These are phyloP conservation scores for Thamnophis elegans DNA, from an alignment of 2,797 vertebrate genomes.

Conservation along the genomic window DNA sequence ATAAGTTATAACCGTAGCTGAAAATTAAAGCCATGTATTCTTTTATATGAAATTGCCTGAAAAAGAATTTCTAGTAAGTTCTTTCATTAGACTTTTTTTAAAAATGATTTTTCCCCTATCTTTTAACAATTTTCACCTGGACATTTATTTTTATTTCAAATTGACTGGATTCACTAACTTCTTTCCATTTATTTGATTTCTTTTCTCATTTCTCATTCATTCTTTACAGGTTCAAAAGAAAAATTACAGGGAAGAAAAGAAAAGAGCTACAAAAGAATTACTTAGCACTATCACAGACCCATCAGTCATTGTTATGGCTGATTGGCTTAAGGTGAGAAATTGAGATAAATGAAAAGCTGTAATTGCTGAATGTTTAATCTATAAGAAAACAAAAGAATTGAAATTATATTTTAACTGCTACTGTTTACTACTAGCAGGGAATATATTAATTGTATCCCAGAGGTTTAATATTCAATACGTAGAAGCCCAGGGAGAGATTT, in stretches of 20 bases:
- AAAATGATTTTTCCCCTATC: background rate
- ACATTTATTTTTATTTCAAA: background rate
- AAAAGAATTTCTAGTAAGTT: background rate
- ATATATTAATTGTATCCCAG: conserved; percentile 44
- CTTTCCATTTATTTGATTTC: conserved; percentile 17
- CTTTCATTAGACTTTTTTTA: background rate
- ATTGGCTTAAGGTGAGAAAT: conserved; percentile 92
- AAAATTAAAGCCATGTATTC: background rate
- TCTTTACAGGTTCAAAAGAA: conserved; percentile 93
- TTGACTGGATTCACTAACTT: background rate
- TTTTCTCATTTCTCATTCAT: conserved; percentile 32
- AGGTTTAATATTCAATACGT: conserved; percentile 28
- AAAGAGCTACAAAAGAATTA: conserved; percentile 95
- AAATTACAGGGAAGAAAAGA: conserved; percentile 98
- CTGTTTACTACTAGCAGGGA: conserved; percentile 50
- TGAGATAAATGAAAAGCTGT: conserved; percentile 44
- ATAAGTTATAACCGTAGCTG: background rate
- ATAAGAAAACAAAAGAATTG: conserved; percentile 38
- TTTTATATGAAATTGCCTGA: background rate
- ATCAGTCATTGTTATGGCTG: conserved; percentile 96
- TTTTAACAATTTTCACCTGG: background rate
- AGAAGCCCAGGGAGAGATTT: conserved; percentile 27
- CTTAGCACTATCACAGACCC: conserved; percentile 98
- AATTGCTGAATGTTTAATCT: conserved; percentile 43
- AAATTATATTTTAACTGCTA: conserved; percentile 39